These are phyloP conservation scores for Trichonephila inaurata DNA, from an alignment of 1,140 invertebrate genomes.

Conservation along the genomic window DNA sequence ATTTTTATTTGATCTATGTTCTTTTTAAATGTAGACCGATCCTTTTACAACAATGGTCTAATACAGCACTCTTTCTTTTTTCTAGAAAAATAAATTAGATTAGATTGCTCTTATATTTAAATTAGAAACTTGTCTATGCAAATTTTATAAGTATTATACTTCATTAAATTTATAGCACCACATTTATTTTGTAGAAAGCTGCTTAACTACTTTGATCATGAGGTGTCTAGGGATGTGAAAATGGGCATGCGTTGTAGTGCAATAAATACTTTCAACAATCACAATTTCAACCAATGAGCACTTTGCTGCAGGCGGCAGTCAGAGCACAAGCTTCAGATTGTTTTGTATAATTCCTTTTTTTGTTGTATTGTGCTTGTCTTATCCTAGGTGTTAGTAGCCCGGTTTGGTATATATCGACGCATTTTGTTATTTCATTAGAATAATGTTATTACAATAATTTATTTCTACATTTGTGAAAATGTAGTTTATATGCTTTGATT, in stretches of 20 bases:
- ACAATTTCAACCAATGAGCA: neutral
- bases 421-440: neutral
- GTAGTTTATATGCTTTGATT: neutral
- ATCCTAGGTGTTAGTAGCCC: neutral
- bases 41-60: no score
- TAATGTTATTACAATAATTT: neutral
- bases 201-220: no score
- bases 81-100: no score
- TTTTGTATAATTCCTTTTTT: slow-evolving; percentile 4
- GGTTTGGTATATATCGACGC: slow-evolving; percentile 11
- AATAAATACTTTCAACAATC: neutral
- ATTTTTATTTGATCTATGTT: no score
- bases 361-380: slow-evolving; percentile 19
- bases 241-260: neutral
- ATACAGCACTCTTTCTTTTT: no score
- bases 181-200: no score
- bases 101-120: no score
- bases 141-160: no score
- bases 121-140: no score
- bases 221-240: no score
- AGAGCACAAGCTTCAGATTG: slow-evolving; percentile 6
- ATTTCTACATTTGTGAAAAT: slow-evolving; percentile 5
- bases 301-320: slow-evolving; percentile 11
- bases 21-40: no score
- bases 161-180: no score